Base-by-base conservation (phyloP, 2,113 vertebrate genomes). In the Cyprinus carpio region DNA sequence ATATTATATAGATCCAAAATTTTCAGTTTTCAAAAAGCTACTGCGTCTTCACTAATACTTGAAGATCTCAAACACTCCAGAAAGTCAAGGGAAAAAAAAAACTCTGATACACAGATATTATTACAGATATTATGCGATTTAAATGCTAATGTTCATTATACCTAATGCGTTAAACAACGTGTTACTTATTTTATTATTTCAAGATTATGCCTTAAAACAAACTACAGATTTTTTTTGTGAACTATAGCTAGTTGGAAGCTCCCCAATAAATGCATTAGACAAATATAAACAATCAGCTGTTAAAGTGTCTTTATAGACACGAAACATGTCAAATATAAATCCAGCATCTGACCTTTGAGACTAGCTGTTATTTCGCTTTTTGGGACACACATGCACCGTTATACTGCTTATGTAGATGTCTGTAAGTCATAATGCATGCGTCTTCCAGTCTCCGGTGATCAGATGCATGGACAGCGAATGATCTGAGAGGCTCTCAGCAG, bases 401-500 rank as follows among this genome's bases (percentile, higher is more conserved):
- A 13, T 23, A 12, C 51, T 54, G 75, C 49, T 6, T 78, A 23
- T 78, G 15, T 78, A 58, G 18, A 31, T 31, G 75, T 76, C 76
- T 31, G 60, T 23, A 79, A 62, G 77, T 62, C 56, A 34, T n/a
- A 60, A 56, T 40, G 31, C 76, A 60, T 18, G 37, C 60, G 78
- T 58, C 23, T 60, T 4, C 12, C 13, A 16, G 18, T 60, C 27
- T 78, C 54, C 40, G 56, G 11, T 43, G 77, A 67, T 67, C 62
- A 23, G 79, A 67, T 67, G 81, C 65, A 51, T 60, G 43, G 60
- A 40, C 37, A 46, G 25, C 16, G 62, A 60, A 12, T 60, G 76
- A 60, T 56, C 31, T 89, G 81, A 86, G 85, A 88, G 82, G 86
- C 87, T 81, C 84, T 58, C 20, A n/a, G 60, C 67, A n/a, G 56